These are phyloP conservation scores for Lochmaea capreae DNA, from an alignment of 2,888 invertebrate species.

Conservation along the genomic window DNA sequence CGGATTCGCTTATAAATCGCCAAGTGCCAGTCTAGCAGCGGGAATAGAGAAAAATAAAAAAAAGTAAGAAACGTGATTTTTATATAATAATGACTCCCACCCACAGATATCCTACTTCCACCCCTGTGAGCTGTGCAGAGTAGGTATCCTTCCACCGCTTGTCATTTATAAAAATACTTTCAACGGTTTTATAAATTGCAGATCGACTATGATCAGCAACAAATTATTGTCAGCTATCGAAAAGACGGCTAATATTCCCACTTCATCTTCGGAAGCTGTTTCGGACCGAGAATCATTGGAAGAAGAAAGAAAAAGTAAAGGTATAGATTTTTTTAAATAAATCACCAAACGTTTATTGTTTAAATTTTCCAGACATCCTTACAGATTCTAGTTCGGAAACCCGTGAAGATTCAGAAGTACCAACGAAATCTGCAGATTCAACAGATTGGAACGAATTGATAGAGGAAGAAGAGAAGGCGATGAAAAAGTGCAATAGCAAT, in stretches of 20 bases:
- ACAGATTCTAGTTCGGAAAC: neutral
- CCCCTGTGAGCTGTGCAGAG: too few relatives aligned
- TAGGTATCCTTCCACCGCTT: too few relatives aligned
- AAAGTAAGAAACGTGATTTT: neutral
- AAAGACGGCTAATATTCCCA: neutral
- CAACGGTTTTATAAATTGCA: neutral
- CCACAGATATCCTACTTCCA: too few relatives aligned
- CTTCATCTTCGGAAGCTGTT: neutral
- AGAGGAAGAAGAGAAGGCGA: conserved; percentile 32
- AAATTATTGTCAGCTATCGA: neutral
- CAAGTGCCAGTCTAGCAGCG: neutral
- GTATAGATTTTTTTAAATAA: too few relatives aligned
- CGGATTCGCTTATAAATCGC: conserved; percentile 65
- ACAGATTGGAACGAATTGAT: conserved; percentile 36
- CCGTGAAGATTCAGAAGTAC: neutral
- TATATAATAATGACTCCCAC: too few relatives aligned
- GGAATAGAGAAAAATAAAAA: neutral
- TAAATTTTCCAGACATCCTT: neutral
- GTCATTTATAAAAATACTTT: neutral
- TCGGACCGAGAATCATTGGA: neutral
- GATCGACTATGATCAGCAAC: neutral
- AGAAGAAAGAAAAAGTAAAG: neutral
- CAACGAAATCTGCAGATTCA: neutral
- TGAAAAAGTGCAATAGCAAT: neutral
- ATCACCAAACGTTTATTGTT: too few relatives aligned